phyloP scores from a whole-genome alignment of 2,113 vertebrate species.

The Larimichthys crocea region DNA sequence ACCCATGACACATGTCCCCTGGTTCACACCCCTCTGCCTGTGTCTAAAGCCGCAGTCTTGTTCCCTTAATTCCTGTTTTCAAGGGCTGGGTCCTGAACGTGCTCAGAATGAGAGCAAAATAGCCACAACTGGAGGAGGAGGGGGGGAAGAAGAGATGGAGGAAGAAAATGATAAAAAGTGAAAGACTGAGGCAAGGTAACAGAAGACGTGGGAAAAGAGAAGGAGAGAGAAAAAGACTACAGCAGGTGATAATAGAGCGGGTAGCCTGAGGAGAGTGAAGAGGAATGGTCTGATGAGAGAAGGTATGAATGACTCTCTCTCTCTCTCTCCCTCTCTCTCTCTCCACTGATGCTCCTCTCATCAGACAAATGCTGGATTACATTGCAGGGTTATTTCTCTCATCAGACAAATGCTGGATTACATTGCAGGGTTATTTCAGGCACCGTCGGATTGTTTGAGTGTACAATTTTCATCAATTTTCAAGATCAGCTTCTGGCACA shows the following conservation, averaged over 20 bases:
- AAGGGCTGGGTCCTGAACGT: slow-evolving; percentile 57
- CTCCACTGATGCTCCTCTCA: slow-evolving; percentile 2
- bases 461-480: slow-evolving; percentile 20
- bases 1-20: slow-evolving; percentile 1
- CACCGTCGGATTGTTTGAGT: background rate
- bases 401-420: background rate
- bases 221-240: background rate
- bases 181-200: slow-evolving; percentile 11
- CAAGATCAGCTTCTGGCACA: background rate
- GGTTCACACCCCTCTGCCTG: slow-evolving; percentile 13
- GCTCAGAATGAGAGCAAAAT: slow-evolving; percentile 63
- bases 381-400: slow-evolving; percentile 6
- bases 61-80: slow-evolving; percentile 47
- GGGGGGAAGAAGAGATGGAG: background rate
- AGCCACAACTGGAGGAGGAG: background rate
- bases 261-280: slow-evolving; percentile 33
- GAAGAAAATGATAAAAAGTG: slow-evolving; percentile 3
- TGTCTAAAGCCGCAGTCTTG: slow-evolving; percentile 40
- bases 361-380: background rate
- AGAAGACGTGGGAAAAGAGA: background rate
- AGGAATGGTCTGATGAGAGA: slow-evolving; percentile 24
- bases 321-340: background rate
- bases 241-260: slow-evolving; percentile 32
- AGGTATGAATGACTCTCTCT: slow-evolving; percentile 20
- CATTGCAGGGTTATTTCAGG: background rate